Conservation (phyloP, 2,113 vertebrate genomes). For the Colinus virginianus region DNA sequence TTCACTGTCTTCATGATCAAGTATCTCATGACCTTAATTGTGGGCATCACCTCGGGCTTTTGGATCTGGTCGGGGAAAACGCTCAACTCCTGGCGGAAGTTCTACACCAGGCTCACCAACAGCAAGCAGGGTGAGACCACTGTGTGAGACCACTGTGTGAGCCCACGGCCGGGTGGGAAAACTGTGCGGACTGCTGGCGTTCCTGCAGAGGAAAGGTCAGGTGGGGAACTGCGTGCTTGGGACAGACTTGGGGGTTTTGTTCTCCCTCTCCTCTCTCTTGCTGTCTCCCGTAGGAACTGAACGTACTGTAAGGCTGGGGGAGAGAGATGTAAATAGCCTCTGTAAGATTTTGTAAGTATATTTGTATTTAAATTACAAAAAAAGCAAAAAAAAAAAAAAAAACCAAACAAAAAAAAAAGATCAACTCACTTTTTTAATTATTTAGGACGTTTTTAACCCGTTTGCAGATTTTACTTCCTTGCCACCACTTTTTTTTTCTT, state of each 20-base stretch:
- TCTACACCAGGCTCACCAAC: constrained; percentile 94
- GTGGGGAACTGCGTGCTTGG: background rate
- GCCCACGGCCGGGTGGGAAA: background rate
- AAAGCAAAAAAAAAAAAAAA: background rate
- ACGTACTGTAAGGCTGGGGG: constrained; percentile 64
- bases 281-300: constrained; percentile 13
- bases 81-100: constrained; percentile 96
- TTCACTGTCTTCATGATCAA: constrained; percentile 99
- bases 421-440: constrained; percentile 73
- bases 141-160: constrained; percentile 89
- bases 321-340: constrained; percentile 88
- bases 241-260: background rate
- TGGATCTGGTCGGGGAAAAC: constrained; percentile 99
- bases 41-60: constrained; percentile 97
- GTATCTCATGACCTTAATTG: constrained; percentile 97
- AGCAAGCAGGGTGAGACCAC: constrained; percentile 96
- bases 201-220: background rate
- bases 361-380: constrained; percentile 94
- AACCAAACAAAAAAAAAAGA: background rate
- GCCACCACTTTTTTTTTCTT: no score
- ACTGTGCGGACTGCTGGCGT: background rate
- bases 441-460: constrained; percentile 71
- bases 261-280: background rate
- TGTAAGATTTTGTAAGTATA: constrained; percentile 97
- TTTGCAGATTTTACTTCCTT: constrained; percentile 15